These are phyloP conservation scores for Larimichthys crocea DNA, from an alignment of 2,113 vertebrate species.

Conservation along the genomic window DNA sequence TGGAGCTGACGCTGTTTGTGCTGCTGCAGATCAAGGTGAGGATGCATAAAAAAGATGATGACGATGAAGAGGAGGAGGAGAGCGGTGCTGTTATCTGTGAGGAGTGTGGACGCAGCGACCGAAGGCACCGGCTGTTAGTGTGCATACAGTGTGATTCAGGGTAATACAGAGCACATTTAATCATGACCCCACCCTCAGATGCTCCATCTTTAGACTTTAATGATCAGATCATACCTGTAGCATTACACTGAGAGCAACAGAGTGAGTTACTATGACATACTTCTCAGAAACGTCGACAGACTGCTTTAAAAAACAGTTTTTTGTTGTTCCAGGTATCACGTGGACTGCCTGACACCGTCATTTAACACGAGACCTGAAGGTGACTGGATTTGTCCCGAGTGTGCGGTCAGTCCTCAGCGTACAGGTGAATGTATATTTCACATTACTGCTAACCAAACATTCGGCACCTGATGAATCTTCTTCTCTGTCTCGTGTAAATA, in stretches of 20 bases:
- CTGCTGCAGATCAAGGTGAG: conserved; percentile 62
- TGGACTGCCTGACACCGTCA: conserved; percentile 57
- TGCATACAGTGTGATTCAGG: conserved; percentile 71
- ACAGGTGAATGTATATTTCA: conserved; percentile 26
- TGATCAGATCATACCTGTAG: no score
- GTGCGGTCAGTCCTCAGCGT: conserved; percentile 10
- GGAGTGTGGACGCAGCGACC: conserved; percentile 70
- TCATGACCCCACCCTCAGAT: neutral
- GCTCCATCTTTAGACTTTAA: neutral
- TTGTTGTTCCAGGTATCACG: conserved; percentile 58
- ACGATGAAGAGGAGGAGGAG: conserved; percentile 46
- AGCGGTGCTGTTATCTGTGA: conserved; percentile 57
- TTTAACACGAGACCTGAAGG: conserved; percentile 22
- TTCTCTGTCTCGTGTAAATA: no score
- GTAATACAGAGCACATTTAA: conserved; percentile 23
- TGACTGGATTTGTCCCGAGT: conserved; percentile 71
- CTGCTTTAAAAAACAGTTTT: neutral
- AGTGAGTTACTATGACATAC: neutral
- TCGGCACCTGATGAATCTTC: no score
- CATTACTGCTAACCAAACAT: no score
- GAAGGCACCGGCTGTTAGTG: conserved; percentile 49
- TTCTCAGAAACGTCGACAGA: neutral
- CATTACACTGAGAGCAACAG: neutral
- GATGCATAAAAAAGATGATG: neutral
- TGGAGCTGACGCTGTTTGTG: conserved; percentile 16